Base-by-base conservation (phyloP, 1,140 invertebrate genomes). In the Trinorchestia longiramus region DNA sequence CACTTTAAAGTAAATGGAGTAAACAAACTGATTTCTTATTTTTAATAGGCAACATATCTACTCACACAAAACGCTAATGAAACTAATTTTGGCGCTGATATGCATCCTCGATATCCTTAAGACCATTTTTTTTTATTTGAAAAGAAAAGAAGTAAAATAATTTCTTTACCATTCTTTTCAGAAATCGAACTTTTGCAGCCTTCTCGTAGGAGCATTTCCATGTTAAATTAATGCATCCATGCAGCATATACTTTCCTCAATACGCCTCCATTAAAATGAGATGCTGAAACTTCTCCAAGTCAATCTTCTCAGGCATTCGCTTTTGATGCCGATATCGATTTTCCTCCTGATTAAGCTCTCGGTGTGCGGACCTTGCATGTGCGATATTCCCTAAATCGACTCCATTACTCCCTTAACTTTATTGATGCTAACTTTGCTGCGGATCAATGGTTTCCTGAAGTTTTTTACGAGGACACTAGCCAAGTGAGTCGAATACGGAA, bases 341-440 rank as follows among this genome's bases (percentile, higher is more conserved):
- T 94, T 47, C 19, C 41, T 28, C 43, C 44, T 94, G 92, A 94
- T 94, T 94, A 94, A 45, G 43, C 44, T 11, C 43, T 44, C 92
- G 19, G 43, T 94, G 43, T 11, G 44, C 19, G 44, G 43, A 45
- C 11, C 43, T 94, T 94, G 92, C 43, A 94, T 19, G 43, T 47
- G 92, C 92, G 43, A 94, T 94, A 94, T 94, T 47, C 92, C 43
- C 44, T 94, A 44, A 94, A 94, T 47, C 43, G 92, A 94, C 43
- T 47, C 92, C 92, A 94, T 94, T 94, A 94, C 44, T 43, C 92
- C 36, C 43, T 45, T 94, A 94, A 94, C 92, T 94, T 94, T 47
- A 94, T 94, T 94, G 92, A 94, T 94, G 92, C 92, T 94, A 94
- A 94, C 92, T 94, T 94, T 45, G 44, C 92, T 11, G 44, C 41